These are phyloP conservation scores for Neosalanx taihuensis DNA, from an alignment of 2,797 vertebrate genomes.

Conservation along the genomic window DNA sequence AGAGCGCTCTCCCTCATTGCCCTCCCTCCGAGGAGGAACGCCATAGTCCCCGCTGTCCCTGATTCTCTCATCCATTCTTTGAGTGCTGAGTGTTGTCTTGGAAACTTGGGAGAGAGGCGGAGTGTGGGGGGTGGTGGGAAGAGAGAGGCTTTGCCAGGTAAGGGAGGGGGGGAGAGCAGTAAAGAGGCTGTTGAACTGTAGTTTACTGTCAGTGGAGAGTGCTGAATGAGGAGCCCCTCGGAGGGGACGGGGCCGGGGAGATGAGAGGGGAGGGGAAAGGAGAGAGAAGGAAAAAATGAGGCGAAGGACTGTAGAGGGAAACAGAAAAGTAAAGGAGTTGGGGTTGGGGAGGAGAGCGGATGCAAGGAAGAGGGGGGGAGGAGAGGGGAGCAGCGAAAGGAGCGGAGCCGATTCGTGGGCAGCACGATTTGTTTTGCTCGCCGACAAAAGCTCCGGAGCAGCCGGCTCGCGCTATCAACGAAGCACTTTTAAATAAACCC, in stretches of 20 bases:
- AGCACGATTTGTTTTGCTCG: slow-evolving; percentile 63
- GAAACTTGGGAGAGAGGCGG: slow-evolving; percentile 62
- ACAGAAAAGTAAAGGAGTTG: background rate
- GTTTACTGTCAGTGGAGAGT: slow-evolving; percentile 67
- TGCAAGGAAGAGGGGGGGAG: no score
- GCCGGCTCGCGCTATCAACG: slow-evolving; percentile 50
- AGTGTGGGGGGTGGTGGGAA: slow-evolving; percentile 52
- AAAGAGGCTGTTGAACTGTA: slow-evolving; percentile 71
- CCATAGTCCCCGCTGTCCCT: slow-evolving; percentile 58
- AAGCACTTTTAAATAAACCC: slow-evolving; percentile 48
- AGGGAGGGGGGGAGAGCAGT: slow-evolving; percentile 54
- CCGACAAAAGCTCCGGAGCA: slow-evolving; percentile 45
- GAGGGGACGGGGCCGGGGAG: slow-evolving; percentile 28
- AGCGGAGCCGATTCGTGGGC: slow-evolving; percentile 55
- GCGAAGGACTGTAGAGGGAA: slow-evolving; percentile 47
- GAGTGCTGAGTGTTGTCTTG: slow-evolving; percentile 69
- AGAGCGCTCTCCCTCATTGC: slow-evolving; percentile 48
- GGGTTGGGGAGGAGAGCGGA: no score
- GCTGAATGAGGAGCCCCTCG: slow-evolving; percentile 65
- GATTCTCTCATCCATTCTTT: slow-evolving; percentile 67
- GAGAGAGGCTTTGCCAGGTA: slow-evolving; percentile 26
- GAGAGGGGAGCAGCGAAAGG: slow-evolving; percentile 21
- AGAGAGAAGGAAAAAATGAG: slow-evolving; percentile 42
- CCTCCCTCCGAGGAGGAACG: slow-evolving; percentile 51
- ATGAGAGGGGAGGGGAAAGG: background rate